Evolutionary conservation across 2,113 vertebrate species (phyloP).

Genomic region (Spheniscus mendiculus): DNA sequence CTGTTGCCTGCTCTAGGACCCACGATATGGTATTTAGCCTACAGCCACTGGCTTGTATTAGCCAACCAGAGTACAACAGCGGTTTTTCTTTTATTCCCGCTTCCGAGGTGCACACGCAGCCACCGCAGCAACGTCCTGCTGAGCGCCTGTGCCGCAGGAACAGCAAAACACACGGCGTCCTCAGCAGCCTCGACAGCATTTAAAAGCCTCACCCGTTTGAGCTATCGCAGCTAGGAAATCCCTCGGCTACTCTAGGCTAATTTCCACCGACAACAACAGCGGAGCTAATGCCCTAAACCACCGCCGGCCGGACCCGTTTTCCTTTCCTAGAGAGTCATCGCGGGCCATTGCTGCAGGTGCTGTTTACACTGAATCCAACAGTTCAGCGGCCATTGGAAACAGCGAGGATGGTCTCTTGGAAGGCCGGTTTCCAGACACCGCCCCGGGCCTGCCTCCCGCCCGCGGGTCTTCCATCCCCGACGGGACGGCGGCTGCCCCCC

Average conservation of each 20-base stretch:
- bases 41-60: accelerated
- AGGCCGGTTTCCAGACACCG: not conserved
- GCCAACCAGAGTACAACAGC: accelerated
- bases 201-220: too few relatives aligned
- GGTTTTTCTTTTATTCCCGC: not conserved
- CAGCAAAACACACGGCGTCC: not conserved
- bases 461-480: not conserved
- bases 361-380: not conserved
- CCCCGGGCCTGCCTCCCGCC: not conserved
- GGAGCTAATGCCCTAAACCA: not conserved
- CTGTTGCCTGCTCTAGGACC: not conserved
- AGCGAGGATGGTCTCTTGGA: accelerated
- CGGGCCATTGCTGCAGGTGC: too few relatives aligned
- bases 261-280: not conserved
- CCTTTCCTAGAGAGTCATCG: not conserved
- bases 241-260: not conserved
- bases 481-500: not conserved
- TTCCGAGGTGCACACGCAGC: accelerated
- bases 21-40: accelerated
- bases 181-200: not conserved
- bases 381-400: not conserved
- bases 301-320: not conserved
- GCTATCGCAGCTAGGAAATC: not conserved
- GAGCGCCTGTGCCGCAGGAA: not conserved
- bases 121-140: not conserved